phyloP scores from a whole-genome alignment of 2,888 invertebrate genomes.

The Saturnia pavonia region DNA sequence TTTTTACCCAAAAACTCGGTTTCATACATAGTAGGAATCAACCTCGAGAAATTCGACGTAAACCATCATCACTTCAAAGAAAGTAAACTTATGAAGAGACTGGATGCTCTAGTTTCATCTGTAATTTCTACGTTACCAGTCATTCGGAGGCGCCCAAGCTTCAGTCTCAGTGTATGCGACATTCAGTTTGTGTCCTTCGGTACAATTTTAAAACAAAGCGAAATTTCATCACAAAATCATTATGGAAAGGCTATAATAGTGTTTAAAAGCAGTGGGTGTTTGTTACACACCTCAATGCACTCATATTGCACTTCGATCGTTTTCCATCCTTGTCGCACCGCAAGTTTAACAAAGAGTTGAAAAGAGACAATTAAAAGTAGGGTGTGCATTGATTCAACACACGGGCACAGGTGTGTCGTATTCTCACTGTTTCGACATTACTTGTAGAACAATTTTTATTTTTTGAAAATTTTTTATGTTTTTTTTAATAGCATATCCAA shows the following conservation, averaged over 20 bases:
- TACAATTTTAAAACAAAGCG: background rate
- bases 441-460: background rate
- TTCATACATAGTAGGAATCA: background rate
- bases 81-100: background rate
- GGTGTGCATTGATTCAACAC: constrained; percentile 46
- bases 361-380: constrained; percentile 38
- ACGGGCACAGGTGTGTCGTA: constrained; percentile 22
- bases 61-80: background rate
- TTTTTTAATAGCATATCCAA: too few species aligned
- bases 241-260: background rate
- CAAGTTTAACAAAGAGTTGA: constrained; percentile 23
- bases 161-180: background rate
- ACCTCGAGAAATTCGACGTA: background rate
- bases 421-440: constrained; percentile 7
- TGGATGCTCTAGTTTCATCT: background rate
- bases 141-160: background rate
- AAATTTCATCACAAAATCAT: constrained; percentile 1
- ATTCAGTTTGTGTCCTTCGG: background rate
- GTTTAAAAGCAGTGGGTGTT: constrained; percentile 20
- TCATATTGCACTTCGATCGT: constrained; percentile 36
- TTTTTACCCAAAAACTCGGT: background rate
- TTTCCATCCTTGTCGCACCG: constrained; percentile 36
- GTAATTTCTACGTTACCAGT: background rate
- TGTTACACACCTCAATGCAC: constrained; percentile 30
- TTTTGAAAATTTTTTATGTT: too few species aligned